Evolutionary conservation across 2,113 vertebrate species (phyloP).

Genomic region (Poecile atricapillus): DNA sequence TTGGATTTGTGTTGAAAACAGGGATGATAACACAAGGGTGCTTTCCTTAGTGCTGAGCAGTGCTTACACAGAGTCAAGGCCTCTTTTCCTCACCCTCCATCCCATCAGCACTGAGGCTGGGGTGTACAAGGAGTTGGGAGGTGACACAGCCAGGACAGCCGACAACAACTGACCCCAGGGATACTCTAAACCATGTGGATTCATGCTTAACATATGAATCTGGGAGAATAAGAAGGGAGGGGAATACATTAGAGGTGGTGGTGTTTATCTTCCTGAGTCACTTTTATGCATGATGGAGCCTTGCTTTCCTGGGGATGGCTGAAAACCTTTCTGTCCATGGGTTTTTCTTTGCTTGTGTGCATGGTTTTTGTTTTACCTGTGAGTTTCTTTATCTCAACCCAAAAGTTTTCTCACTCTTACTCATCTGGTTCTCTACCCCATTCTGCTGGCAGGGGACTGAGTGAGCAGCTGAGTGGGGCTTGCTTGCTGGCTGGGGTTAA

Average conservation of each 20-base stretch:
- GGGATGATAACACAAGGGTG: background rate
- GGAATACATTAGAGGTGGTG: background rate
- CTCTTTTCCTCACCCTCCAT: background rate
- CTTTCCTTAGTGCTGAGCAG: background rate
- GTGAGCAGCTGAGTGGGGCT: fast-evolving
- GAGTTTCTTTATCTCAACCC: background rate
- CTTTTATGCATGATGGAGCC: background rate
- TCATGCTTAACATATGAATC: background rate
- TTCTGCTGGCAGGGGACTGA: background rate
- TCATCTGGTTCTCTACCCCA: too few relatives aligned
- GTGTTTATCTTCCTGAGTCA: background rate
- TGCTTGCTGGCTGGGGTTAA: background rate
- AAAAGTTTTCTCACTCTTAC: background rate
- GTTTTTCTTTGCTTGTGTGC: background rate
- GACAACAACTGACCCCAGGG: background rate
- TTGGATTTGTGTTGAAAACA: background rate
- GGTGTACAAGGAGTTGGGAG: background rate
- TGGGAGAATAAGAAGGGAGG: too few relatives aligned
- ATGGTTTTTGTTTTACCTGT: background rate
- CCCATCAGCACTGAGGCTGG: background rate
- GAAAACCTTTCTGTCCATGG: background rate
- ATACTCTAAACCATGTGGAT: background rate
- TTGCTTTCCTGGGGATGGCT: background rate
- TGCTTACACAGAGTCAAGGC: background rate
- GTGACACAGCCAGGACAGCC: background rate